Conservation (phyloP, 2,797 vertebrate genomes). For the Sebastes dallii region DNA sequence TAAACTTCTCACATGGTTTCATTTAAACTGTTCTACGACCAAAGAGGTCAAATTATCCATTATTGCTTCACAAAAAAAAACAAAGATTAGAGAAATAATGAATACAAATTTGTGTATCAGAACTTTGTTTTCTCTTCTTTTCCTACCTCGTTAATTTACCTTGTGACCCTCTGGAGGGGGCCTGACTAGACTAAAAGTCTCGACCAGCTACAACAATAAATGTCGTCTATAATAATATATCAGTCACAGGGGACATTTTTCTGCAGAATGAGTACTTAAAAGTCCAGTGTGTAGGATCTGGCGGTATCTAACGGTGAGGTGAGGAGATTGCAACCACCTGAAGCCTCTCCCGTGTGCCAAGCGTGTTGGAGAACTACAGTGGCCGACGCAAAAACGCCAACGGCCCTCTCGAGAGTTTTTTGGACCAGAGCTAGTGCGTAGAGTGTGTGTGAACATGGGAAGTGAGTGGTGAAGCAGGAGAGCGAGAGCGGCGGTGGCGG, state of each 20-base stretch:
- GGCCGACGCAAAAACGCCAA: too few relatives aligned
- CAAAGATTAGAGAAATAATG: neutral
- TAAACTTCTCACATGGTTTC: neutral
- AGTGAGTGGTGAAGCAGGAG: too few relatives aligned
- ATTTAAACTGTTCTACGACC: neutral
- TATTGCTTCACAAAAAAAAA: neutral
- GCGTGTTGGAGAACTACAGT: too few relatives aligned
- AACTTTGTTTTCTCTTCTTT: neutral
- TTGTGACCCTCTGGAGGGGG: neutral
- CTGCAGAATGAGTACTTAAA: neutral
- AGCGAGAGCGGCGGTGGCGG: too few relatives aligned
- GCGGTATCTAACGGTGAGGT: too few relatives aligned
- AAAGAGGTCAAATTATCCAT: neutral
- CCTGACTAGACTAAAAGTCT: neutral
- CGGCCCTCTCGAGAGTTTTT: too few relatives aligned
- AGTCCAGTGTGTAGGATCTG: too few relatives aligned
- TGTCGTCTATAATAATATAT: neutral
- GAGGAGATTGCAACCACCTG: too few relatives aligned
- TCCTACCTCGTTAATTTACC: neutral
- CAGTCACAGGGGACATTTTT: neutral
- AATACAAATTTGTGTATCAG: neutral
- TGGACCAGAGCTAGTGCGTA: rapidly evolving
- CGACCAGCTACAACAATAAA: neutral
- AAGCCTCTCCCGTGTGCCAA: too few relatives aligned
- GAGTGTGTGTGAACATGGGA: too few relatives aligned